These are phyloP conservation scores for Varanus salvator DNA, from an alignment of 2,113 vertebrate species.

Conservation along the genomic window DNA sequence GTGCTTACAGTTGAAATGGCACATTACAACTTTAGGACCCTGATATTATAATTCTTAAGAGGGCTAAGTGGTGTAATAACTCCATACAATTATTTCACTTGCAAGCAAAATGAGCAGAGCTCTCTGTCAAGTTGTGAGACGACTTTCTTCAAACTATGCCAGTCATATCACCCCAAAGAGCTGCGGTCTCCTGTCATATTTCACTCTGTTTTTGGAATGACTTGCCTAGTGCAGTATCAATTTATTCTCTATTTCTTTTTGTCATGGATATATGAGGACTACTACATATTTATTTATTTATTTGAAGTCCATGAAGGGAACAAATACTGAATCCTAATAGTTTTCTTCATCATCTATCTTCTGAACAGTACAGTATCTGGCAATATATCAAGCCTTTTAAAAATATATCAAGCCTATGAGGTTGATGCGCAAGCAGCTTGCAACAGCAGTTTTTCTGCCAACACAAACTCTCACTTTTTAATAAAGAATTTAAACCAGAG, in stretches of 20 bases:
- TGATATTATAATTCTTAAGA: constrained; percentile 74
- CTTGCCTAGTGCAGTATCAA: constrained; percentile 19
- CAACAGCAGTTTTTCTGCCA: constrained; percentile 67
- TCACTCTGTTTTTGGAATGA: constrained; percentile 36
- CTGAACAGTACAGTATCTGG: constrained; percentile 39
- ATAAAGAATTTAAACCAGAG: constrained; percentile 71
- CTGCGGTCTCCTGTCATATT: constrained; percentile 38
- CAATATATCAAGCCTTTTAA: constrained; percentile 57
- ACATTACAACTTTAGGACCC: constrained; percentile 62
- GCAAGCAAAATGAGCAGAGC: constrained; percentile 44
- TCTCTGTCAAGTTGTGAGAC: constrained; percentile 52
- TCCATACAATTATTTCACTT: constrained; percentile 68
- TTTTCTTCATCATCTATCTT: constrained; percentile 34
- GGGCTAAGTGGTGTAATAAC: constrained; percentile 61
- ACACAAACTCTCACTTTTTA: constrained; percentile 73
- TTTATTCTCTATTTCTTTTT: constrained; percentile 47
- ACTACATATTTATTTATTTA: constrained; percentile 41
- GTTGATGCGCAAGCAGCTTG: constrained; percentile 60
- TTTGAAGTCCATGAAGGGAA: constrained; percentile 53
- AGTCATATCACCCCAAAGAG: constrained; percentile 52
- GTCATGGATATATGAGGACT: constrained; percentile 32
- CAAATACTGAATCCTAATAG: constrained; percentile 57
- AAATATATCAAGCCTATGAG: constrained; percentile 48
- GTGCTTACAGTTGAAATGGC: constrained; percentile 69
- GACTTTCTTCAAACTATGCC: constrained; percentile 57